Conservation (phyloP, 2,113 vertebrate species). For the Rhynchopsitta pachyrhyncha region DNA sequence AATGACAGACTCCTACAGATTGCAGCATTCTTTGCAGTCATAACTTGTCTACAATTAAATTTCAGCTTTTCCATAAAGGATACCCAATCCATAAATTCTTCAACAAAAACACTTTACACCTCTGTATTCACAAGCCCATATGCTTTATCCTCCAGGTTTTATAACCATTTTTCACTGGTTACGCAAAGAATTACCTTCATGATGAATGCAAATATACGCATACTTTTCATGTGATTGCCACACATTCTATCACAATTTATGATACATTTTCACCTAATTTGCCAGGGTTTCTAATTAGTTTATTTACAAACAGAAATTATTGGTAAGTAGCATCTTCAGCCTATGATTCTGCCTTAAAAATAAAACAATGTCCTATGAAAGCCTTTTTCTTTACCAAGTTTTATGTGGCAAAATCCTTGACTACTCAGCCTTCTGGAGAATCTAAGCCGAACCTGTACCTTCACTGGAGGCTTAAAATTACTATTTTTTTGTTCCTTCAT, state of each 20-base stretch:
- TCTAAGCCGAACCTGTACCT: not conserved
- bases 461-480: not conserved
- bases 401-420: not conserved
- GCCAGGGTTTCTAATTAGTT: not conserved
- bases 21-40: not conserved
- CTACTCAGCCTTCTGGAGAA: not conserved
- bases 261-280: not conserved
- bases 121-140: not conserved
- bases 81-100: not conserved
- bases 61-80: not conserved
- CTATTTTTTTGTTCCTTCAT: not conserved
- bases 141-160: not conserved
- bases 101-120: not conserved
- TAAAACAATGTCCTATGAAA: not conserved
- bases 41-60: not conserved
- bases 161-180: not conserved
- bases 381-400: not conserved
- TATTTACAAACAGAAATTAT: not conserved
- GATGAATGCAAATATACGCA: not conserved
- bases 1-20: not conserved
- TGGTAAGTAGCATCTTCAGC: not conserved
- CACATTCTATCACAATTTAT: not conserved
- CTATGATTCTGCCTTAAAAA: not conserved
- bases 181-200: not conserved
- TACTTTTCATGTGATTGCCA: not conserved